Evolutionary conservation across 2,113 vertebrate genomes (phyloP).

Genomic region (Oxyura jamaicensis): DNA sequence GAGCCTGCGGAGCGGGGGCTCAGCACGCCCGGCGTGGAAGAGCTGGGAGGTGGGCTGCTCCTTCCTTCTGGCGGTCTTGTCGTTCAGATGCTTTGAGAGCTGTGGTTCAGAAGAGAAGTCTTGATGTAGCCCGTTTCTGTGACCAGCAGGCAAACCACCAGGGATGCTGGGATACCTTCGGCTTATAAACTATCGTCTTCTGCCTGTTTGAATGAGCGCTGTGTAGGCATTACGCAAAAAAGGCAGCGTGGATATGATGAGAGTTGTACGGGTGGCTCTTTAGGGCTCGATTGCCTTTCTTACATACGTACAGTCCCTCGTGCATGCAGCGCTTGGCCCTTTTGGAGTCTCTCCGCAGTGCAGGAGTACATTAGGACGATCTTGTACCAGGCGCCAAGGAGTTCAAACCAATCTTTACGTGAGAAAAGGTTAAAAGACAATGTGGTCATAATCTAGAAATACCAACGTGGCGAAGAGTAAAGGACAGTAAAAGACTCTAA

Average conservation of each 20-base stretch:
- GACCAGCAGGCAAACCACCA: fast-evolving
- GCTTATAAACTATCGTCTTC: neutral
- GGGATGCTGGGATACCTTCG: neutral
- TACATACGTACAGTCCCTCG: fast-evolving
- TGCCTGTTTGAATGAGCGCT: fast-evolving
- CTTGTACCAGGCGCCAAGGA: neutral
- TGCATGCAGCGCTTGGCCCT: neutral
- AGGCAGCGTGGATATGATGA: fast-evolving
- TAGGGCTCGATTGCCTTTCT: neutral
- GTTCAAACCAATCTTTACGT: slow-evolving; percentile 8
- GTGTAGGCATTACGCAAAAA: neutral
- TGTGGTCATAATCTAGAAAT: slow-evolving; percentile 30
- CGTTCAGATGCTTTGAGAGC: neutral
- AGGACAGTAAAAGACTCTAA: slow-evolving; percentile 8
- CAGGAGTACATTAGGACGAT: neutral
- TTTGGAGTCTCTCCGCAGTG: neutral
- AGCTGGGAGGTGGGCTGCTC: neutral
- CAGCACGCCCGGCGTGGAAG: fast-evolving
- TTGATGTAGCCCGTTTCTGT: neutral
- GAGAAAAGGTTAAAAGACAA: slow-evolving; percentile 53
- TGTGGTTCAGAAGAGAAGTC: neutral
- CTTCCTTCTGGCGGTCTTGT: fast-evolving
- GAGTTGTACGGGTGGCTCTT: neutral
- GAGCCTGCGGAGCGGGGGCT: neutral
- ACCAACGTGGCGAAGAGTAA: neutral